Conservation (phyloP, 1,140 invertebrate species). For the Cyclargus thomasi region DNA sequence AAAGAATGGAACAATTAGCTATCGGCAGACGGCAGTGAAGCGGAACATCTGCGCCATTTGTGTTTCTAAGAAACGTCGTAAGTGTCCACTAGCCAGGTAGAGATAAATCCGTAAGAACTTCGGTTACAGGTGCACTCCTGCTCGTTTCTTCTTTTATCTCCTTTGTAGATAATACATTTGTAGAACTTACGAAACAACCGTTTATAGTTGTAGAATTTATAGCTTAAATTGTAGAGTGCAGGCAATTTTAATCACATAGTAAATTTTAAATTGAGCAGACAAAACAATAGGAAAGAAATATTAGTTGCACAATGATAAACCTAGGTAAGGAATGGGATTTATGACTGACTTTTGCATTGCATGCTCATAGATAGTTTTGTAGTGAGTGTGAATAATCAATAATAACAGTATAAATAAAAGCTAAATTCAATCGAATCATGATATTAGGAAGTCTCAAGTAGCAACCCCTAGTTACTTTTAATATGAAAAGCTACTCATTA, state of each 20-base stretch:
- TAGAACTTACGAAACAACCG: background rate
- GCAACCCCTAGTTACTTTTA: background rate
- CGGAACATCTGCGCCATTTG: conserved; percentile 9
- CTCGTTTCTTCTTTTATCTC: background rate
- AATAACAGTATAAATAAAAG: too few relatives aligned
- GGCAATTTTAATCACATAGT: background rate
- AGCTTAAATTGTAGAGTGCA: background rate
- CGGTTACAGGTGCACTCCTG: conserved; percentile 5
- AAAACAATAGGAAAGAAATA: too few relatives aligned
- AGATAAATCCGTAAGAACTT: background rate
- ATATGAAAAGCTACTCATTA: background rate
- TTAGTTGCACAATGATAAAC: too few relatives aligned
- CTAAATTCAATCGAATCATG: background rate
- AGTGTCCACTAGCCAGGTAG: background rate
- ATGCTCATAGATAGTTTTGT: too few relatives aligned
- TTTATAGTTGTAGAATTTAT: background rate
- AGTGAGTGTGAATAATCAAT: too few relatives aligned
- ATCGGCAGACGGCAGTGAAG: background rate
- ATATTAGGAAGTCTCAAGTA: background rate
- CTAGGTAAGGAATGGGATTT: too few relatives aligned
- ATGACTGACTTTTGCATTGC: too few relatives aligned
- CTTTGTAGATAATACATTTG: background rate
- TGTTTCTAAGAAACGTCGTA: background rate
- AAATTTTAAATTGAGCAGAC: too few relatives aligned
- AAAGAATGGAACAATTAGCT: background rate